Conservation (phyloP, 1,140 invertebrate species). For the Ectropis grisescens region DNA sequence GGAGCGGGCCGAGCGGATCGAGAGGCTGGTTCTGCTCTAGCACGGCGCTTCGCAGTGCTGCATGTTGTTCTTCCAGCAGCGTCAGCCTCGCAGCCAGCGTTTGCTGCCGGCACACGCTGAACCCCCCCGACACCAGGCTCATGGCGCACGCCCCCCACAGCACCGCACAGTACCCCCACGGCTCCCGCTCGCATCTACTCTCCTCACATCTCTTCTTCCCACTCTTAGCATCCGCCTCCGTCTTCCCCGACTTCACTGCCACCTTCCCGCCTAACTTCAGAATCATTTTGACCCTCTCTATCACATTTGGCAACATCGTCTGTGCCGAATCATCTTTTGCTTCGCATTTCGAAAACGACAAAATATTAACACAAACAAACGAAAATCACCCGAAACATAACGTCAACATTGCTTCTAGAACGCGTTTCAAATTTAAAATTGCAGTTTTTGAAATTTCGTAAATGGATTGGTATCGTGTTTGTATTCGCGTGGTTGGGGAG, state of each 20-base stretch:
- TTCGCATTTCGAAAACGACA: slow-evolving; percentile 3
- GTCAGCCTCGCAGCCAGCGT: slow-evolving; percentile 37
- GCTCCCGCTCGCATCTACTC: slow-evolving; percentile 44
- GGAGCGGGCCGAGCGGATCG: no score
- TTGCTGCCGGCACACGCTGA: slow-evolving; percentile 48
- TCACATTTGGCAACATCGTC: not conserved
- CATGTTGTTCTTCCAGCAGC: slow-evolving; percentile 51
- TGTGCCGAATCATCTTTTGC: slow-evolving; percentile 8
- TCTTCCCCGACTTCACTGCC: slow-evolving; percentile 25
- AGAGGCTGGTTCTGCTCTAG: slow-evolving; percentile 57
- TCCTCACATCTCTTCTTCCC: slow-evolving; percentile 40
- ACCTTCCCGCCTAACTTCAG: slow-evolving; percentile 50
- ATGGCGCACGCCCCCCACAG: slow-evolving; percentile 64
- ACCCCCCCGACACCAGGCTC: slow-evolving; percentile 59
- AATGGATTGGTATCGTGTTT: slow-evolving; percentile 41
- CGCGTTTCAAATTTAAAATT: no score
- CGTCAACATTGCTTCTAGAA: no score
- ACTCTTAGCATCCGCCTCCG: slow-evolving; percentile 29
- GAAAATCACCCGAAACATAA: not conserved
- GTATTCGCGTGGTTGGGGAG: slow-evolving; percentile 23
- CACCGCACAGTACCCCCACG: slow-evolving; percentile 57
- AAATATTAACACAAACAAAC: not conserved
- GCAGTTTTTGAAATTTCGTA: no score
- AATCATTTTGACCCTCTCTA: slow-evolving; percentile 40
- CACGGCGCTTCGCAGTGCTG: slow-evolving; percentile 48